Percentiles rank a stretch among this genome's conserved stretches.
phyloP scores from a whole-genome alignment of 92 coral and sea anemone genomes.

The Epizoanthus stellaris region DNA sequence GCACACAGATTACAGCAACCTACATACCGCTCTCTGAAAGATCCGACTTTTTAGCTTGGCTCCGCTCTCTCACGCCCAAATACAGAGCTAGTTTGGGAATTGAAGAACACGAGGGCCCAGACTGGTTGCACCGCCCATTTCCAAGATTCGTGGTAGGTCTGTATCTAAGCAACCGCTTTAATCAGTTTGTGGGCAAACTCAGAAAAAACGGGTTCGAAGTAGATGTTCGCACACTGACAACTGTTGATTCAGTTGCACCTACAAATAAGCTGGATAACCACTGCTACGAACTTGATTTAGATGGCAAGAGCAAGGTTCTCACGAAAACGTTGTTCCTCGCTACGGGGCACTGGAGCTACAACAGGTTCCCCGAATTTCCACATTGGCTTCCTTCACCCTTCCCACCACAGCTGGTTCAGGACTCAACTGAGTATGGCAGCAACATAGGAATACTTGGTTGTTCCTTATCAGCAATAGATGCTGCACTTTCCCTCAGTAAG shows the following conservation, averaged over 20 bases:
- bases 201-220: slow-evolving; percentile 44
- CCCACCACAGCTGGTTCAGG: slow-evolving; percentile 38
- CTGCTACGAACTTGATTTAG: neutral
- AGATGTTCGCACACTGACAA: slow-evolving; percentile 18
- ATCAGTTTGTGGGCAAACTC: slow-evolving; percentile 42
- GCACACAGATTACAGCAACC: slow-evolving; percentile 51
- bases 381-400: slow-evolving; percentile 54
- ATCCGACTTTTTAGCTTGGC: slow-evolving; percentile 51
- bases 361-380: slow-evolving; percentile 50
- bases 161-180: slow-evolving; percentile 58
- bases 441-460: slow-evolving; percentile 51
- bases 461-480: slow-evolving; percentile 50
- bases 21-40: slow-evolving; percentile 45
- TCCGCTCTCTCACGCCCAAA: slow-evolving; percentile 40
- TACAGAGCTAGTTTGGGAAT: slow-evolving; percentile 36
- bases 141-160: slow-evolving; percentile 56
- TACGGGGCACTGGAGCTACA: slow-evolving; percentile 55
- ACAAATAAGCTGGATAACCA: neutral
- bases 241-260: slow-evolving; percentile 21
- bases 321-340: slow-evolving; percentile 40
- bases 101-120: slow-evolving; percentile 24
- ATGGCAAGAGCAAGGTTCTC: neutral
- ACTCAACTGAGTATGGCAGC: slow-evolving; percentile 10
- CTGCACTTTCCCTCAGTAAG: slow-evolving; percentile 39
- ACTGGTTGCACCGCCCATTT: slow-evolving; percentile 51